A percentile compares a stretch with the other conserved stretches of the same genome.
Evolutionary conservation across 1,140 invertebrate genomes (phyloP).

Genomic region (Adelges cooleyi): DNA sequence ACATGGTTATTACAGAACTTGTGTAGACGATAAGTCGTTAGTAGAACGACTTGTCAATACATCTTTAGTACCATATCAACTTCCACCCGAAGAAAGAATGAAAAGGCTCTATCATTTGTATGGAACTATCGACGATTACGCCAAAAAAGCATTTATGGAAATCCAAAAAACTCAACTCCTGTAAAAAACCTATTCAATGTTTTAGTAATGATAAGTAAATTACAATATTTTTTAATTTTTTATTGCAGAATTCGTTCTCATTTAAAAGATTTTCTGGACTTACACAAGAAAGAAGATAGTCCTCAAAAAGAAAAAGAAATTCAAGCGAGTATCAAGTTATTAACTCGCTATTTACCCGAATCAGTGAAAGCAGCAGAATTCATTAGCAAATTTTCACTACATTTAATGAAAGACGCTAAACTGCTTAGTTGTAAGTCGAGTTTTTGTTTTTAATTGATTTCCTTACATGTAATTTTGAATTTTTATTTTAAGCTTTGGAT

Average conservation of each 20-base stretch:
- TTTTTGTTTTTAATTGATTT: no score
- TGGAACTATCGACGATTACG: slow-evolving; percentile 87
- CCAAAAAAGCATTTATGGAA: slow-evolving; percentile 89
- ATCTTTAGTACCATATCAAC: slow-evolving; percentile 85
- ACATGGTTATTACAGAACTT: slow-evolving; percentile 78
- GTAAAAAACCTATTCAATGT: slow-evolving; percentile 40
- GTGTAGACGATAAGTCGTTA: slow-evolving; percentile 63
- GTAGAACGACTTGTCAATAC: slow-evolving; percentile 93
- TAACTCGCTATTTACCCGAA: slow-evolving; percentile 73
- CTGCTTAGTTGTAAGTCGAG: slow-evolving; percentile 47
- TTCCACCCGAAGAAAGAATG: slow-evolving; percentile 79
- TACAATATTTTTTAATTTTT: no score
- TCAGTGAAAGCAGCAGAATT: slow-evolving; percentile 87
- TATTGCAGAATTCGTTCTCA: slow-evolving; percentile 57
- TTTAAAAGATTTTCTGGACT: slow-evolving; percentile 73
- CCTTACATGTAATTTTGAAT: not conserved
- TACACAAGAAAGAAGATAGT: slow-evolving; percentile 54
- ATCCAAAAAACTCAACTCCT: slow-evolving; percentile 82
- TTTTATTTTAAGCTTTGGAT: slow-evolving; percentile 52
- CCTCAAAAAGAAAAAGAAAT: slow-evolving; percentile 57
- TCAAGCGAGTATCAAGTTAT: slow-evolving; percentile 44
- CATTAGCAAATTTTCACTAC: slow-evolving; percentile 72
- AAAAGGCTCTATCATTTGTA: slow-evolving; percentile 85
- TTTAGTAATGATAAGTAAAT: slow-evolving; percentile 16
- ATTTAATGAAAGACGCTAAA: slow-evolving; percentile 64